Evolutionary conservation across 2,797 vertebrate genomes (phyloP).

Genomic region (Urophycis tenuis): DNA sequence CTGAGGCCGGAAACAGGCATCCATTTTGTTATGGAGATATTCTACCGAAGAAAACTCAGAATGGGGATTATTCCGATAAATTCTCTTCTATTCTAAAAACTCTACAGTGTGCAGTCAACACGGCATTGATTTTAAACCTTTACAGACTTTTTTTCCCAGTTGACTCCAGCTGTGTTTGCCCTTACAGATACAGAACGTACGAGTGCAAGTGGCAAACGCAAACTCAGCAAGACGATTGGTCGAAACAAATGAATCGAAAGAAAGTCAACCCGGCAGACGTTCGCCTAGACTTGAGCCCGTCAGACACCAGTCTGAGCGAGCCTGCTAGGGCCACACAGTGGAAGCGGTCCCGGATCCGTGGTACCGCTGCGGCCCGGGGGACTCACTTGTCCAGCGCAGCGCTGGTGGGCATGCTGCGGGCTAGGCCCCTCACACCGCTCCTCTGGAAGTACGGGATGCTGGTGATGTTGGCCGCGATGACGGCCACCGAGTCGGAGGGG

Average conservation of each 20-base stretch:
- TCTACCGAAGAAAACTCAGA: too few species aligned
- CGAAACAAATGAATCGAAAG: neutral
- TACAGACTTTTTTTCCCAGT: too few species aligned
- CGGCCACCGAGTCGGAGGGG: conserved; percentile 93
- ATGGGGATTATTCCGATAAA: too few species aligned
- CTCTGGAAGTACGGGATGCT: conserved; percentile 95
- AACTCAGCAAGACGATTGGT: neutral
- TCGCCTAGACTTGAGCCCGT: too few species aligned
- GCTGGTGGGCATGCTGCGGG: conserved; percentile 97
- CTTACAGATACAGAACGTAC: too few species aligned
- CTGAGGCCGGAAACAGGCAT: too few species aligned
- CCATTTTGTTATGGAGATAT: too few species aligned
- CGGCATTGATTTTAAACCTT: too few species aligned
- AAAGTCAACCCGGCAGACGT: neutral
- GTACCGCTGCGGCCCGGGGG: neutral
- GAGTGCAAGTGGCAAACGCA: too few species aligned
- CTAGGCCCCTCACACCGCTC: conserved; percentile 88
- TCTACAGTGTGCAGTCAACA: too few species aligned
- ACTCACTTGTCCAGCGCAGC: conserved; percentile 91
- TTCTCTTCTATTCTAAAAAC: too few species aligned
- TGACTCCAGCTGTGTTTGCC: neutral
- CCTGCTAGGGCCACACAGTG: neutral
- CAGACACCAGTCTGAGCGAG: neutral
- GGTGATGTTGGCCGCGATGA: conserved; percentile 92
- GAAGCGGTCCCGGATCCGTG: too few species aligned